Conservation (phyloP, 2,797 vertebrate species). For the Tadarida brasiliensis region DNA sequence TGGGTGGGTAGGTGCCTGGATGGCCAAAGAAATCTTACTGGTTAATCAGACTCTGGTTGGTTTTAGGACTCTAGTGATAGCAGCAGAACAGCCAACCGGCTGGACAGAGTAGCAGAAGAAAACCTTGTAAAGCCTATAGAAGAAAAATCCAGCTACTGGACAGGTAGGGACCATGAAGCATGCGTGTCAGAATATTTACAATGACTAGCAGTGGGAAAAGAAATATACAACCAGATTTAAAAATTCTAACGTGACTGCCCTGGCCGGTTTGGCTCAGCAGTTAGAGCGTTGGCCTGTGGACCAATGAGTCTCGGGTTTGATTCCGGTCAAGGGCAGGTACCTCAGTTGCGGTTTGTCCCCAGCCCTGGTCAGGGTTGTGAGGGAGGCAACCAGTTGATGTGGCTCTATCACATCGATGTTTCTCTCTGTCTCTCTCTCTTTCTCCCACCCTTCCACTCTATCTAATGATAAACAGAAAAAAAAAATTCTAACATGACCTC, state of each 20-base stretch:
- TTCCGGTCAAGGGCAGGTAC: too few relatives aligned
- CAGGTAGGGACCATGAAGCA: neutral
- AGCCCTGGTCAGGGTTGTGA: too few relatives aligned
- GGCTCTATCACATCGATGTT: too few relatives aligned
- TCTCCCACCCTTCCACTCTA: too few relatives aligned
- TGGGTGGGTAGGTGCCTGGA: neutral
- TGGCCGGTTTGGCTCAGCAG: too few relatives aligned
- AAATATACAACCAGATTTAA: neutral
- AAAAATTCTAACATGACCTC: slow-evolving; percentile 11
- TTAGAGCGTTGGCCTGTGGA: too few relatives aligned
- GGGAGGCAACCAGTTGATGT: too few relatives aligned
- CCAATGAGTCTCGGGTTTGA: too few relatives aligned
- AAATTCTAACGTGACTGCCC: neutral
- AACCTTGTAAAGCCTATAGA: neutral
- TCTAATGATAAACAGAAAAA: too few relatives aligned
- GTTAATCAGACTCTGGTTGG: neutral
- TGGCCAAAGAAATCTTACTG: neutral
- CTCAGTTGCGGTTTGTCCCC: too few relatives aligned
- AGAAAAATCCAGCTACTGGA: neutral
- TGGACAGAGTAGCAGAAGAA: neutral
- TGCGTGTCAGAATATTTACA: neutral
- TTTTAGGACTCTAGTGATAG: neutral
- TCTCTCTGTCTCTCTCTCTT: too few relatives aligned
- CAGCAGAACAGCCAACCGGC: neutral
- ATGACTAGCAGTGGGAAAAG: neutral